Conservation (phyloP, 2,888 invertebrate genomes). For the Harpagoxenus sublaevis region DNA sequence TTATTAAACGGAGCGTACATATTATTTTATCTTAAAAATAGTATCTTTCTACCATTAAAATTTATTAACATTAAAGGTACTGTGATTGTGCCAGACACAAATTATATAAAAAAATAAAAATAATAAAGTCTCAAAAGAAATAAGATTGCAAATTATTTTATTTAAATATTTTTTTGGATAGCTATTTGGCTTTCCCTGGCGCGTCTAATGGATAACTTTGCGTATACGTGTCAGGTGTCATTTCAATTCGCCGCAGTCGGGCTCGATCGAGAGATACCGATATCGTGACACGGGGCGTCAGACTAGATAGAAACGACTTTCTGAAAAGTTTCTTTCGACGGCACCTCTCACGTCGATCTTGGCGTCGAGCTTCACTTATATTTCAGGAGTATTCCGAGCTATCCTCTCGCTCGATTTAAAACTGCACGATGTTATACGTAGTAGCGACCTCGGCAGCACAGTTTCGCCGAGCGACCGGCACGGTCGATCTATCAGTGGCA, state of each 20-base stretch:
- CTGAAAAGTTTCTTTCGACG: conserved; percentile 54
- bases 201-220: conserved; percentile 26
- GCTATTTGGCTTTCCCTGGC: too few species aligned
- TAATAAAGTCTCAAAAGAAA: neutral
- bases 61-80: neutral
- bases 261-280: conserved; percentile 53
- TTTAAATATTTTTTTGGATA: neutral
- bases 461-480: conserved; percentile 53
- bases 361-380: conserved; percentile 55
- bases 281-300: conserved; percentile 63
- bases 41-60: neutral
- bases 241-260: conserved; percentile 17
- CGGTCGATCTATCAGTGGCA: conserved; percentile 77
- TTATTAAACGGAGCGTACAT: neutral
- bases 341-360: conserved; percentile 59
- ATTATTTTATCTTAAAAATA: neutral
- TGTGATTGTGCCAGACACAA: neutral
- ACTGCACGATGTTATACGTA: conserved; percentile 58
- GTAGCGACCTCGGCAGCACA: conserved; percentile 51
- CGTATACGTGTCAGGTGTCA: conserved; percentile 23
- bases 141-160: neutral
- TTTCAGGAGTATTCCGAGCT: conserved; percentile 59
- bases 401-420: conserved; percentile 54
- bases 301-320: conserved; percentile 58
- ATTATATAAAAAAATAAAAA: neutral